phyloP scores from a whole-genome alignment of 2,888 invertebrate genomes.

The Cheilosia pagana region DNA sequence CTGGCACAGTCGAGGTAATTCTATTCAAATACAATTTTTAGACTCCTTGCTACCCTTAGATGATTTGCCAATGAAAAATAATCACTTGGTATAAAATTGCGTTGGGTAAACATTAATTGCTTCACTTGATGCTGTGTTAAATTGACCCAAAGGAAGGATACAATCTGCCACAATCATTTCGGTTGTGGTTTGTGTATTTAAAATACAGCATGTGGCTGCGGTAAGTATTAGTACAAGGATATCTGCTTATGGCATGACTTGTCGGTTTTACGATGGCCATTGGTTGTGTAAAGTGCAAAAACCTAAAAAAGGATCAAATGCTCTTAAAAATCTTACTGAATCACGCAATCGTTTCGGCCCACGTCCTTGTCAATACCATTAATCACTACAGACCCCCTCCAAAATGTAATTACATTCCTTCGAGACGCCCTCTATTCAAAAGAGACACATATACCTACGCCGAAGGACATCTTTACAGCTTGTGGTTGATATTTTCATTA shows the following conservation, averaged over 20 bases:
- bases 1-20: slow-evolving; percentile 88
- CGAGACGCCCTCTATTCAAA: not conserved
- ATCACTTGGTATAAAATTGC: not conserved
- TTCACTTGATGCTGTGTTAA: not conserved
- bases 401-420: slow-evolving; percentile 34
- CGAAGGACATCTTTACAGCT: not conserved
- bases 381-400: slow-evolving; percentile 34
- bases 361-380: slow-evolving; percentile 22
- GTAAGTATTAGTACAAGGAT: not conserved
- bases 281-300: not conserved
- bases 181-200: not conserved
- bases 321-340: not conserved
- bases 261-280: not conserved
- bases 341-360: too few species aligned
- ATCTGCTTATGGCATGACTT: not conserved
- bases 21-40: slow-evolving; percentile 28
- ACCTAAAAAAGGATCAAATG: too few species aligned
- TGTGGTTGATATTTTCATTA: slow-evolving; percentile 31
- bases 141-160: not conserved
- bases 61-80: not conserved
- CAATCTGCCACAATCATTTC: not conserved
- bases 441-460: not conserved
- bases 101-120: not conserved
- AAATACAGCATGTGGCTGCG: too few species aligned
- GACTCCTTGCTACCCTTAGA: not conserved